Evolutionary conservation across 2,888 invertebrate species (phyloP), one percentile per base, ranked within the genome.

Genomic region (Mechanitis messenoides): DNA sequence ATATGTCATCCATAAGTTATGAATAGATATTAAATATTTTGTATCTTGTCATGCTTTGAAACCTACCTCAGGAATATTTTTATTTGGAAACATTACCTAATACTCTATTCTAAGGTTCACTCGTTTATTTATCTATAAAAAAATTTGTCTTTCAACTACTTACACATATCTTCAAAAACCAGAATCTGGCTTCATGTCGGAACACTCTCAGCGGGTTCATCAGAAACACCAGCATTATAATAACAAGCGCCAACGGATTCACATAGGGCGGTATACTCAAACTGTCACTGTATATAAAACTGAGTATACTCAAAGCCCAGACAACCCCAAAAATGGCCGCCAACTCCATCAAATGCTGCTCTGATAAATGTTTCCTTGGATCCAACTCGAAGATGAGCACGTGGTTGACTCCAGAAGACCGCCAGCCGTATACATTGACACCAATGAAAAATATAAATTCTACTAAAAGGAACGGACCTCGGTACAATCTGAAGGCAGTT

Each of bases 331-430:
- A 95, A 60, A 98, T 95, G 0, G 97, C 95, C 0, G 98, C 96
- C 73, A 97, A 84, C 83, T 98, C 98, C 93, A 98, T 97, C 50
- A 99, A 91, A 85, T 98, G 96, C 76, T 98, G 98, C 73, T 98
- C 98, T 0, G 96, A 96, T 0, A 97, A 88, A 83, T 98, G 98
- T 83, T 98, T 97, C 62, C 98, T 91, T 0, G 98, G 98, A 83
- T 99, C 98, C 74, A 99, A 89, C 80, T 98, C 98, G 84, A 99
- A 99, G 71, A 99, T 99, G 2, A 99, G 91, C 0, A 99, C 98
- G 80, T 99, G 98, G 88, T 98, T 98, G 12, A 99, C 98, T 3
- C 99, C 98, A 0, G 98, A 97, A 0, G 97, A 96, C 3, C 98
- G 91, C 98, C 98, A 98, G 5, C 98, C 98, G 80, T 98, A 98